phyloP scores from a whole-genome alignment of 2,888 invertebrate genomes.

The Atrina japonica region DNA sequence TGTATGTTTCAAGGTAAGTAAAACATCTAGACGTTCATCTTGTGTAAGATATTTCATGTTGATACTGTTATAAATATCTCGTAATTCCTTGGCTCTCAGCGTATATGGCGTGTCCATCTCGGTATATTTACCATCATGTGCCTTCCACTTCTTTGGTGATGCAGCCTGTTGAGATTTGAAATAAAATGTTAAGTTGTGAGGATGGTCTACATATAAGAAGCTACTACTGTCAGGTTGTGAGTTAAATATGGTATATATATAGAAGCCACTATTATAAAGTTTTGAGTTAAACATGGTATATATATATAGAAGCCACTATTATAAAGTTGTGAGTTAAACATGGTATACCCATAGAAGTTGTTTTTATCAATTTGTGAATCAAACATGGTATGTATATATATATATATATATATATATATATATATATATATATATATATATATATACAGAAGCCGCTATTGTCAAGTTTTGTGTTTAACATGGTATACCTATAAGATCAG shows the following conservation, averaged over 20 bases:
- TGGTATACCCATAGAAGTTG: too few relatives aligned
- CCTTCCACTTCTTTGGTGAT: slow-evolving; percentile 88
- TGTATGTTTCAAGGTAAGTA: slow-evolving; percentile 87
- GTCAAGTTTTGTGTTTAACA: background rate
- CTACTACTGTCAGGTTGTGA: too few relatives aligned
- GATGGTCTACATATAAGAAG: background rate
- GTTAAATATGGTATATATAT: background rate
- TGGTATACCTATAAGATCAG: background rate
- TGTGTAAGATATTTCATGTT: slow-evolving; percentile 83
- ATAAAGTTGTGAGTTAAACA: too few relatives aligned
- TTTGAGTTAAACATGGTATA: too few relatives aligned
- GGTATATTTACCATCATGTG: slow-evolving; percentile 86
- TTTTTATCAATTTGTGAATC: too few relatives aligned
- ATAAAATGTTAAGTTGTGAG: background rate
- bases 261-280: too few relatives aligned
- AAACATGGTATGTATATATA: too few relatives aligned
- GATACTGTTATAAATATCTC: slow-evolving; percentile 87
- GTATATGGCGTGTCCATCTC: slow-evolving; percentile 91
- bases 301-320: background rate
- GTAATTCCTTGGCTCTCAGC: slow-evolving; percentile 89
- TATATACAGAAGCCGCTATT: background rate
- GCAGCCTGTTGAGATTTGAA: slow-evolving; percentile 70
- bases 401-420: too few relatives aligned
- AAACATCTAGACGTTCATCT: slow-evolving; percentile 86
- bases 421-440: too few relatives aligned